Percentiles rank a stretch among this genome's conserved stretches.
Evolutionary conservation across 2,113 vertebrate genomes (phyloP).

Genomic region (Clinocottus analis): DNA sequence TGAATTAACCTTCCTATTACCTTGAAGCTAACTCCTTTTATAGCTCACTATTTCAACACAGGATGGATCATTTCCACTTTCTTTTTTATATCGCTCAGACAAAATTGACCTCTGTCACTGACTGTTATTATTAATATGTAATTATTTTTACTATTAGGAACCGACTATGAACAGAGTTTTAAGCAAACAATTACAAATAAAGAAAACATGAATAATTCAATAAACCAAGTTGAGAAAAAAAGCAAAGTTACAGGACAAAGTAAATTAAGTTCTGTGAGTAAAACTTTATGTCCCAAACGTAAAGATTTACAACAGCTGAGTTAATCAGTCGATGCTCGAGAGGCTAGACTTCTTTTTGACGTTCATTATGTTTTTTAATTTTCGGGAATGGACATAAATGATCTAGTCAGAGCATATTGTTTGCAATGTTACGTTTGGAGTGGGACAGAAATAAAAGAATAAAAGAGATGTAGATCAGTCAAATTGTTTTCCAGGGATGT

Average conservation of each 20-base stretch:
- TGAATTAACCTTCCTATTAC: constrained; percentile 82
- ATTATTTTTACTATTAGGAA: neutral
- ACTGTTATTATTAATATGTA: neutral
- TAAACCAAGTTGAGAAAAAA: neutral
- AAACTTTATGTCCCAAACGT: neutral
- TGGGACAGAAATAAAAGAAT: neutral
- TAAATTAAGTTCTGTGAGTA: neutral
- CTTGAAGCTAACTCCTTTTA: constrained; percentile 80
- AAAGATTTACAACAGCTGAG: neutral
- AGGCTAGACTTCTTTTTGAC: neutral
- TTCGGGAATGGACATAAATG: too few species aligned
- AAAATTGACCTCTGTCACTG: constrained; percentile 26
- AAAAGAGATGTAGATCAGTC: neutral
- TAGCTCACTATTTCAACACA: constrained; percentile 62
- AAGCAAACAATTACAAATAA: constrained; percentile 5
- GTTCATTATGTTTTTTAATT: neutral
- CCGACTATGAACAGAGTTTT: neutral
- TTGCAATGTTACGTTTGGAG: neutral
- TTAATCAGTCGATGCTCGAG: neutral
- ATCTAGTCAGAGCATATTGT: too few species aligned
- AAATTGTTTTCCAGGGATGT: too few species aligned
- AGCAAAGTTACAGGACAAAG: neutral
- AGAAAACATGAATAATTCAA: neutral
- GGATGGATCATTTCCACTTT: constrained; percentile 46
- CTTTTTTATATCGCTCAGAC: constrained; percentile 13